Evolutionary conservation across 2,113 vertebrate species (phyloP), one percentile per base, ranked within the genome.

Genomic region (Catharus fuscescens): DNA sequence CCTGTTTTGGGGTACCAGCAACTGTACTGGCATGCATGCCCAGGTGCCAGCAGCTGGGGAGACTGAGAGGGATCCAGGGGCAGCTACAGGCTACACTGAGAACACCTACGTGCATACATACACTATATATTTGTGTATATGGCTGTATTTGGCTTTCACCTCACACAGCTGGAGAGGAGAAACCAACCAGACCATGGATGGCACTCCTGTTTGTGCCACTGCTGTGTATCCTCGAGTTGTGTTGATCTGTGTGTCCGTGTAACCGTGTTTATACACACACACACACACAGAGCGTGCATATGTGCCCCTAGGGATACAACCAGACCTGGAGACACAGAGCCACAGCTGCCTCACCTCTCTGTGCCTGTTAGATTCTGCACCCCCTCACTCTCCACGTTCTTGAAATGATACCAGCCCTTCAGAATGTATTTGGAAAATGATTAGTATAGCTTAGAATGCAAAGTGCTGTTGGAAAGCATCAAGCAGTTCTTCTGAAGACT

Each of bases 221-320:
- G 72, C 42, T 36, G 8, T 10, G 36, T 14, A 12, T 34, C 20
- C 18, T 42, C 40, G 5, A 1, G 6, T 50, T 64, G 0, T 47
- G n/a, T 8, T 54, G 9, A 3, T 42, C 50, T 59, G 0, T 56
- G 28, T 32, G 21, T 32, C 47, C 34, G 23, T 21, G 31, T 24
- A 62, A 52, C 12, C 3, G 2, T 14, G 31, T 50, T 45, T 28
- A 44, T 2, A 61, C 26, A 17, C 6, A 42, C 9, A 65, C 4
- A 64, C 7, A 18, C 6, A 62, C 1, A 20, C 5, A 26, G 5
- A 54, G 4, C 2, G 26, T 16, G 31, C 31, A 20, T 2, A 10
- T 0, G 3, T 73, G 38, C 31, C 15, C 73, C 1, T 1, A 24
- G 8, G 26, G 34, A 56, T 3, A 45, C 38, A 36, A 2, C 52